Base-by-base conservation (phyloP, 2,113 vertebrate species). In the Centropus bengalensis region DNA sequence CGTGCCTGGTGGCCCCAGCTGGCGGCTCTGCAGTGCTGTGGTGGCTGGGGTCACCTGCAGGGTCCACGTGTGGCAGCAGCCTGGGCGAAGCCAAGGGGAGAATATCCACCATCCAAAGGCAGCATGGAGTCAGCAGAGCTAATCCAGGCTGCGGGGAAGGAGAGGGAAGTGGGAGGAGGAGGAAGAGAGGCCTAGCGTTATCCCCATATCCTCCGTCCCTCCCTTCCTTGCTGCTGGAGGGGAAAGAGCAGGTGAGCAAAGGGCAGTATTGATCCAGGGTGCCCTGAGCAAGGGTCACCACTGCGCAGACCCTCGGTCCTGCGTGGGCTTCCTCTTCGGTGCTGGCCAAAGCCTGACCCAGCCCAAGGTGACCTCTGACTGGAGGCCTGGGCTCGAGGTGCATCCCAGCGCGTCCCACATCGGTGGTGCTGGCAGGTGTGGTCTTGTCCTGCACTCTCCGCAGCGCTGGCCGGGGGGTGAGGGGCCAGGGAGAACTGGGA, bases 371-470 rank as follows among this genome's bases (percentile, higher is more conserved):
- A 54, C 66, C 24, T 27, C 30, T 9, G 33, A 44, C 60, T 0
- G 1, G 22, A 8, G 17, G 8, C 4, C 45, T 0, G 4, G 36
- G 11, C 21, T 32, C 9, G 12, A 1, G 1, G 27, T 4, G 1
- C 19, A 32, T 24, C 14, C 58, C 2, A 0, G 26, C 30, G 28
- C 24, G 24, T 13, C 33, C 30, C 0, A 2, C 2, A 1, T 8
- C 21, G 45, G 40, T 2, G 2, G 33, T 54, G 47, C 15, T 1
- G 1, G 49, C 24, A 68, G 49, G 23, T 24, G 28, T 5, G 1
- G 7, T 40, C 32, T 33, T 49, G 42, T 30, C 54, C 58, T 45
- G 38, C 47, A 71, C 44, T 22, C 33, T 92, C 52, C 40, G 60
- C 3, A 1, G 66, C 45, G 36, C 47, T 63, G 45, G 23, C 23